phyloP scores from a whole-genome alignment of 2,888 invertebrate species.

The Philopedon plagiatum region DNA sequence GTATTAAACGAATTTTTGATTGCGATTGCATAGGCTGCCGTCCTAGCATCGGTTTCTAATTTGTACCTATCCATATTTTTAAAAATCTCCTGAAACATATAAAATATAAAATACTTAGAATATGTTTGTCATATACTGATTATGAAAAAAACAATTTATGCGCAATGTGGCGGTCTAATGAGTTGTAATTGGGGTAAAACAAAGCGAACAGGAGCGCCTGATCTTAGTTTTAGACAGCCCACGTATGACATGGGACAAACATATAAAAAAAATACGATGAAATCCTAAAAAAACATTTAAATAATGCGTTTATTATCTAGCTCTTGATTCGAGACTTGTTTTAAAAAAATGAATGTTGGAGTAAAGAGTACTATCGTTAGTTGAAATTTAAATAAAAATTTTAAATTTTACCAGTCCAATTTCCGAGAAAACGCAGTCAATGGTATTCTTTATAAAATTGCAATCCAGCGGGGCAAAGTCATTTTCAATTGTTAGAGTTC shows the following conservation, averaged over 20 bases:
- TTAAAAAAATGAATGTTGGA: too few species aligned
- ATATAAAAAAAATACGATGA: too few species aligned
- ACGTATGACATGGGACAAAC: too few species aligned
- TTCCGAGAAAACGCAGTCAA: conserved; percentile 30
- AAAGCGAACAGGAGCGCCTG: too few species aligned
- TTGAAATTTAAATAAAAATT: too few species aligned
- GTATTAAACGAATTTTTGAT: conserved; percentile 59
- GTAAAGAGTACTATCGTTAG: too few species aligned
- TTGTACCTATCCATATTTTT: conserved; percentile 55
- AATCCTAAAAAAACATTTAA: too few species aligned
- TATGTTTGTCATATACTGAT: not conserved
- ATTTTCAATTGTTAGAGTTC: not conserved
- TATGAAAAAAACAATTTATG: not conserved
- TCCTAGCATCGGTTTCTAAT: conserved; percentile 61
- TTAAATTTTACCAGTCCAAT: conserved; percentile 38
- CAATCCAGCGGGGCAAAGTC: conserved; percentile 22
- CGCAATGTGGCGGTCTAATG: too few species aligned
- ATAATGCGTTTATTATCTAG: too few species aligned
- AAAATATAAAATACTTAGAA: conserved; percentile 9
- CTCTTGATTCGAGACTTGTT: too few species aligned
- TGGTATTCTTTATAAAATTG: conserved; percentile 26
- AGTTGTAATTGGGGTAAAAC: too few species aligned
- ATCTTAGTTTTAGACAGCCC: too few species aligned
- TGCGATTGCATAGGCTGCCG: conserved; percentile 63
- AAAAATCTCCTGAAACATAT: conserved; percentile 59